Evolutionary conservation across 2,888 invertebrate species (phyloP), one percentile per base, ranked within the genome.

Genomic region (Caradrina kadenii): DNA sequence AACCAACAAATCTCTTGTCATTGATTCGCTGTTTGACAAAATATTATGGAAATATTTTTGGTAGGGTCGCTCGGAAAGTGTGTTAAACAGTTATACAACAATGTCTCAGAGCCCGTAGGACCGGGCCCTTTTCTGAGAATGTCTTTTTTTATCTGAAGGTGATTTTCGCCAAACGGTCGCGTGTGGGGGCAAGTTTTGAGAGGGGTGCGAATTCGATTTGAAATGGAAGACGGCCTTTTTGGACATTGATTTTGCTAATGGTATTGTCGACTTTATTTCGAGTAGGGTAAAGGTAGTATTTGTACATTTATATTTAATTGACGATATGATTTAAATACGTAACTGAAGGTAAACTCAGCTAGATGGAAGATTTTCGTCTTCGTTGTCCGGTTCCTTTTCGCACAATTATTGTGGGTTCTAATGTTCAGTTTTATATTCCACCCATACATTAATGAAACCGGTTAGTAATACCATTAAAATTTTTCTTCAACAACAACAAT

Each of bases 81-180:
- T 78, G 79, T 82, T 81, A 82, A 80, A 72, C 80, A 77, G 81
- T 83, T 81, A 76, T 73, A 73, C 76, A 81, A 86, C 82, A 84
- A 82, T 79, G 79, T 85, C 81, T 81, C 69, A 73, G 81, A 81
- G 66, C 60, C 79, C 66, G 42, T 74, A 78, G 80, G 56, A 75
- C 58, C 61, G 69, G 63, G 74, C 70, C 80, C 86, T 77, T 82
- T 86, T 79, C 65, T 55, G 67, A 53, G 78, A 81, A 76, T 71
- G 76, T 81, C 79, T 80, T 74, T 80, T 80, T 85, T 85, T 85
- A 86, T 85, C 84, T 84, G 75, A 78, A 86, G 86, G 86, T 86
- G 86, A 86, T 85, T 86, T 83, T 81, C 69, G 71, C 65, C 72
- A 73, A 79, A 82, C 79, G 85, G 80, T 83, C 74, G 65, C 63